A percentile compares a stretch with the other conserved stretches of the same genome.
phyloP scores from a whole-genome alignment of 2,797 vertebrate genomes.

The Stomatorhinus walkeri region DNA sequence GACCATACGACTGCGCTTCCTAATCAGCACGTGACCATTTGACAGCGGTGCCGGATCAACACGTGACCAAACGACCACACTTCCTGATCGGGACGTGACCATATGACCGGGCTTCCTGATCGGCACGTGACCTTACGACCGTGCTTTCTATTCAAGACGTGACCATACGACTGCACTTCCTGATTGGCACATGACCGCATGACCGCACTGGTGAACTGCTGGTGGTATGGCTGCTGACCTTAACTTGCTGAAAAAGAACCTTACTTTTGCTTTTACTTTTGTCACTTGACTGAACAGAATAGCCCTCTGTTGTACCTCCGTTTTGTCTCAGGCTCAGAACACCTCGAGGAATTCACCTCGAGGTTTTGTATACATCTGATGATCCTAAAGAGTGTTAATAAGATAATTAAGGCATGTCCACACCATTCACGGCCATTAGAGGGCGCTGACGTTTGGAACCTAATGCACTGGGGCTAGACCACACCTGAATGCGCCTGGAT shows the following conservation, averaged over 20 bases:
- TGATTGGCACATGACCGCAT: neutral
- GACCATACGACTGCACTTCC: no score
- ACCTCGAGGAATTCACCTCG: neutral
- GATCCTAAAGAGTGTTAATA: neutral
- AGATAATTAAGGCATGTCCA: neutral
- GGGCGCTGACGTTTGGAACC: neutral
- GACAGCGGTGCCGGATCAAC: no score
- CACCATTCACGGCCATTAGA: neutral
- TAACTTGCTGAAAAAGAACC: neutral
- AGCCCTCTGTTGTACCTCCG: neutral
- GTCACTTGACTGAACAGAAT: neutral
- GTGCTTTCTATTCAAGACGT: rapidly evolving
- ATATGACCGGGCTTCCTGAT: neutral
- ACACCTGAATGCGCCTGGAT: neutral
- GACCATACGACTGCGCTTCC: neutral
- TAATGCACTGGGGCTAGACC: neutral
- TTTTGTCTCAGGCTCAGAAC: neutral
- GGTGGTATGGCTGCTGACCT: neutral
- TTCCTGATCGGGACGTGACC: neutral
- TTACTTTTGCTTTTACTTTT: neutral
- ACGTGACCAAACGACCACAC: neutral
- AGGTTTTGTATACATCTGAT: neutral
- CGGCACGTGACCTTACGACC: no score
- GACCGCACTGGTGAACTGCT: neutral
- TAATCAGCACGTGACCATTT: rapidly evolving